Evolutionary conservation across 2,888 invertebrate species (phyloP).

Genomic region (Ophion costatus): DNA sequence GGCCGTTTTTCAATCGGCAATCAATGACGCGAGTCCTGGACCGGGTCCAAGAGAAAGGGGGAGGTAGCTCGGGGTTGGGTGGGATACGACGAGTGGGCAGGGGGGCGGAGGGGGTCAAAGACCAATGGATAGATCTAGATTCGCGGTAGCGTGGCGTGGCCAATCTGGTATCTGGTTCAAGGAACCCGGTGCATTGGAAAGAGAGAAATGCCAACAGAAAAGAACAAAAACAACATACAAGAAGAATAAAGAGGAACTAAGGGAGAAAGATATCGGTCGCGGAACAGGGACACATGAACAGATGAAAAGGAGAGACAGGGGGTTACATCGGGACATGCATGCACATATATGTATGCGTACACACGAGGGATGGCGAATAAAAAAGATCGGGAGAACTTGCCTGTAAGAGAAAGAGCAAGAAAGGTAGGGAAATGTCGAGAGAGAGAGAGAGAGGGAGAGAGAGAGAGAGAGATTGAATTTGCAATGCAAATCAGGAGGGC

Average conservation of each 20-base stretch:
- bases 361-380: conserved; percentile 56
- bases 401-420: conserved; percentile 16
- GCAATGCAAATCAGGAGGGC: conserved; percentile 81
- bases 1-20: conserved; percentile 79
- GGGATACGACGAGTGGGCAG: background rate
- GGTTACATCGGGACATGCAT: conserved; percentile 25
- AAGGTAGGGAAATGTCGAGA: background rate
- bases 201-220: conserved; percentile 67
- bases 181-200: conserved; percentile 77
- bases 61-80: background rate
- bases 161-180: conserved; percentile 83
- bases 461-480: conserved; percentile 73
- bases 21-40: conserved; percentile 80
- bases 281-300: conserved; percentile 55
- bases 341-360: conserved; percentile 12
- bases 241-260: conserved; percentile 28
- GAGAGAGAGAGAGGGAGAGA: conserved; percentile 24
- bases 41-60: conserved; percentile 49
- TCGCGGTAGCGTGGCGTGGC: conserved; percentile 80
- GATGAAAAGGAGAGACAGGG: conserved; percentile 47
- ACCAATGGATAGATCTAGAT: conserved; percentile 82
- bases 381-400: conserved; percentile 37
- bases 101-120: conserved; percentile 76
- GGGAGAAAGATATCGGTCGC: conserved; percentile 53
- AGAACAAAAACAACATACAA: conserved; percentile 5